Conservation (phyloP, 2,113 vertebrate genomes). For the Oreochromis tanganicae region DNA sequence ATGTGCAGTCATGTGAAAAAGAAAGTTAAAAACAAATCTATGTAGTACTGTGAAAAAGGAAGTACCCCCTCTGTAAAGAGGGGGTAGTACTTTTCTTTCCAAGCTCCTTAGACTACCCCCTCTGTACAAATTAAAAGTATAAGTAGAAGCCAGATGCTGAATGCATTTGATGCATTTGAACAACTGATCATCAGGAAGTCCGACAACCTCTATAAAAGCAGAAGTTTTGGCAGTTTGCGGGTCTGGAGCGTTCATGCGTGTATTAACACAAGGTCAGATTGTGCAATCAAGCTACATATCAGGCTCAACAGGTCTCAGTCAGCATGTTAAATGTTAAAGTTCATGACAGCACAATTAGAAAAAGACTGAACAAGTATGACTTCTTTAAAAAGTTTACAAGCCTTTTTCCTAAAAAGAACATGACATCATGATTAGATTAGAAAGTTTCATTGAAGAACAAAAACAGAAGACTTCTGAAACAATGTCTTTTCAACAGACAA, state of each 20-base stretch:
- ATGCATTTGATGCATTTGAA: not conserved
- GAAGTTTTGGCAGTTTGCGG: not conserved
- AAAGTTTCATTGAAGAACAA: not conserved
- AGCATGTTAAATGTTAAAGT: not conserved
- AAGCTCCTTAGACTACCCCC: not conserved
- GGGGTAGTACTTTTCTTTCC: no score
- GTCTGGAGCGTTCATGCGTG: not conserved
- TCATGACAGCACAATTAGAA: not conserved
- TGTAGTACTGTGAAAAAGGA: not conserved
- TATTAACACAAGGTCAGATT: not conserved
- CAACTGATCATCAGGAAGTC: not conserved
- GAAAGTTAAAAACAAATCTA: not conserved
- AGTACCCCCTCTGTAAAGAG: not conserved
- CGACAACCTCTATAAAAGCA: not conserved
- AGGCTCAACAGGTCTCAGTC: not conserved
- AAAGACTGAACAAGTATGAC: not conserved
- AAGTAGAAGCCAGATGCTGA: not conserved
- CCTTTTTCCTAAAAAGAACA: not conserved
- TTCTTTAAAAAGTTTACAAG: accelerated
- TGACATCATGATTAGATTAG: not conserved
- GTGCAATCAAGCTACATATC: not conserved
- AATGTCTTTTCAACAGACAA: not conserved
- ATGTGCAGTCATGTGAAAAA: not conserved
- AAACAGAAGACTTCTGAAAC: not conserved
- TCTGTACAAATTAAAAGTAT: not conserved